Base-by-base conservation (phyloP, 2,797 vertebrate genomes). In the Oceanodroma leucorhoa region DNA sequence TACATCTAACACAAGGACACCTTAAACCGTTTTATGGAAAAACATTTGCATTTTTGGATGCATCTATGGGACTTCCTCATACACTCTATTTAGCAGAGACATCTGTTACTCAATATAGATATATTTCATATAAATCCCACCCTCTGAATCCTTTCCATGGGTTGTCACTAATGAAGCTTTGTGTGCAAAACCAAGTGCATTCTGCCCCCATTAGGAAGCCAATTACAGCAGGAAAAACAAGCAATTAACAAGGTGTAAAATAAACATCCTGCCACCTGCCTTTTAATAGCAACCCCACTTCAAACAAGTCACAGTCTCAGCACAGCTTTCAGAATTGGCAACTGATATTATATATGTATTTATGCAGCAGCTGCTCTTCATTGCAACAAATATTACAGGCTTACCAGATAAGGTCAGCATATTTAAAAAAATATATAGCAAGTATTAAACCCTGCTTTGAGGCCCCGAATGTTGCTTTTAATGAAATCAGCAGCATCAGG, bases 211-310 rank as follows among this genome's bases (percentile, higher is more conserved):
- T 96, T 95, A 96, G 82, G 94, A 95, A 94, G 92, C 90, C 85
- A 93, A 97, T 96, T 97, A 95, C 83, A 90, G 65, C 34, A 94
- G 94, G 94, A 88, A 96, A 95, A 96, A 96, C 93, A 97, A 95
- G 95, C 95, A 97, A 97, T 97, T 97, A 97, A 95, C 95, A 97
- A 96, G 95, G 95, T 96, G 95, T 96, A 97, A 95, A 97, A 96
- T 93, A 97, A 96, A 97, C 96, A 95, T 91, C 95, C 93, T 95
- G 93, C 93, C 96, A 96, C 95, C 96, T 95, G 97, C 91, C 94
- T 97, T 97, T 94, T 95, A 94, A 92, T 87, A 96, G 79, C 94
- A 94, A 81, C 90, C 73, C 79, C 58, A 50, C 94, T 96, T 96
- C 91, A 95, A 94, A 94, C 81, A 90, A 96, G 89, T 93, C 96